phyloP scores from a whole-genome alignment of 2,888 invertebrate species.

The Cyaniris semiargus region DNA sequence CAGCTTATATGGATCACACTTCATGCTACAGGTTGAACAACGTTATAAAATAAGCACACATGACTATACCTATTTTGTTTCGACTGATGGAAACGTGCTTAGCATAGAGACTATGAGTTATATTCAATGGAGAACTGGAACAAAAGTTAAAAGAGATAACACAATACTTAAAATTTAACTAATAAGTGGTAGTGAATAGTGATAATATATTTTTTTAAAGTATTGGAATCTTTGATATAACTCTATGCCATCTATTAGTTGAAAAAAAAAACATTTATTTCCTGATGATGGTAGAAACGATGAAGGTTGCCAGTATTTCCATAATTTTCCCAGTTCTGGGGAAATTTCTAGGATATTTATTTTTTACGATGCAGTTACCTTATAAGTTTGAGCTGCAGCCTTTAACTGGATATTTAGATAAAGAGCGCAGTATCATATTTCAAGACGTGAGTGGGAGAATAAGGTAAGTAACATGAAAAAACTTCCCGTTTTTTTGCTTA shows the following conservation, averaged over 20 bases:
- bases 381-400: not conserved
- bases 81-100: too few species aligned
- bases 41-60: not conserved
- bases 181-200: not conserved
- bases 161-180: not conserved
- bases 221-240: not conserved
- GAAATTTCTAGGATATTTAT: not conserved
- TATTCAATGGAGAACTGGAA: not conserved
- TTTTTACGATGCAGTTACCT: not conserved
- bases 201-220: not conserved
- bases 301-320: not conserved
- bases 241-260: not conserved
- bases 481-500: too few species aligned
- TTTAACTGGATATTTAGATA: not conserved
- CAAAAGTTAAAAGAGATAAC: not conserved
- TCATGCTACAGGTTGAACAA: constrained; percentile 4
- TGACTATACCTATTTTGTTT: too few species aligned
- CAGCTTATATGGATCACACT: not conserved
- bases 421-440: too few species aligned
- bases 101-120: not conserved
- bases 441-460: too few species aligned
- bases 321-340: not conserved
- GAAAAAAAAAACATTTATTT: not conserved
- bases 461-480: too few species aligned
- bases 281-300: not conserved